phyloP scores from a whole-genome alignment of 1,140 invertebrate genomes.

The Drosophila nikananu region DNA sequence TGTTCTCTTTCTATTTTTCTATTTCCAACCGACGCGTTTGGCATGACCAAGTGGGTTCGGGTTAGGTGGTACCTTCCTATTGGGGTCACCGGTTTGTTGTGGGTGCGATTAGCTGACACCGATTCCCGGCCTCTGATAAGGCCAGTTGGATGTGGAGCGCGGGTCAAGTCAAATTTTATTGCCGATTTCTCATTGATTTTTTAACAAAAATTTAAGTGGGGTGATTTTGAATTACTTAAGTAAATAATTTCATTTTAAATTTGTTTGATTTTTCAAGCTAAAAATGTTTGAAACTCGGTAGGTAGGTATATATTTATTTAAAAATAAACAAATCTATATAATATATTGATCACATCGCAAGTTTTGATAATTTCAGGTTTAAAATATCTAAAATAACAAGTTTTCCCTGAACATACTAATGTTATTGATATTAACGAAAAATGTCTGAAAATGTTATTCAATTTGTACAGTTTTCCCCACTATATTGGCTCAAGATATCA shows the following conservation, averaged over 20 bases:
- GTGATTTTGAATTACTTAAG: neutral
- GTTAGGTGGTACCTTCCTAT: conserved; percentile 18
- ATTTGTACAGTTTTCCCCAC: no score
- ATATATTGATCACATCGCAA: neutral
- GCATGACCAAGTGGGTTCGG: conserved; percentile 35
- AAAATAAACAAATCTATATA: neutral
- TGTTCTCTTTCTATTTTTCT: neutral
- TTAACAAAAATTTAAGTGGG: neutral
- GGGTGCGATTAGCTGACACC: conserved; percentile 51
- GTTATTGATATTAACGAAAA: no score
- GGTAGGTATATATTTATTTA: neutral
- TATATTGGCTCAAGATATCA: no score
- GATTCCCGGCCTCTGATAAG: conserved; percentile 41
- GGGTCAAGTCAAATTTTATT: conserved; percentile 17
- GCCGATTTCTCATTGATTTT: conserved; percentile 1
- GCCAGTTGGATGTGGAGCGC: neutral
- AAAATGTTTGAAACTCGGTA: neutral
- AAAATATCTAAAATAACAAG: no score
- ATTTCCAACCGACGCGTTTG: conserved; percentile 23
- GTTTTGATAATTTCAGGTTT: no score
- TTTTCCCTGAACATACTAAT: no score
- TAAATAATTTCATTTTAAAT: neutral
- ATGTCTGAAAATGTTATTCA: no score
- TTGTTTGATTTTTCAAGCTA: neutral
- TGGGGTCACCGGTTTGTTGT: conserved; percentile 41